These are phyloP conservation scores for Dioctria linearis DNA, from an alignment of 2,888 invertebrate species.

Conservation along the genomic window DNA sequence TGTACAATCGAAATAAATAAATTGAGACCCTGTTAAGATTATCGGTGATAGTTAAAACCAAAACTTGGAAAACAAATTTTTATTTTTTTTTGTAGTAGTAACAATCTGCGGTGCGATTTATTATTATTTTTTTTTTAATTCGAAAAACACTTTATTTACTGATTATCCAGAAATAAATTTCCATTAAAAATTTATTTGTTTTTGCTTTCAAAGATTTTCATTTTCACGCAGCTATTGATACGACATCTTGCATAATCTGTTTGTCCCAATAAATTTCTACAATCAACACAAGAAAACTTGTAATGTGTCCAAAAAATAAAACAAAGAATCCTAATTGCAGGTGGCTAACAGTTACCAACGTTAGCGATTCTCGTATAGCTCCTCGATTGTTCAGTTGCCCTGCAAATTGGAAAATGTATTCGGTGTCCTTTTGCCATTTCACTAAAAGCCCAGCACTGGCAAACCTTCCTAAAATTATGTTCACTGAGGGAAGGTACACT, in stretches of 20 bases:
- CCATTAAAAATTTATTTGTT: too few relatives aligned
- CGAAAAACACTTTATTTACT: too few relatives aligned
- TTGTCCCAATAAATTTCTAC: constrained; percentile 23
- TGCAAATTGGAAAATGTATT: constrained; percentile 51
- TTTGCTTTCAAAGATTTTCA: too few relatives aligned
- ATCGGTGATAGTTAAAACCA: too few relatives aligned
- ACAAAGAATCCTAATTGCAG: constrained; percentile 58
- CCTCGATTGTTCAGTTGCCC: constrained; percentile 53
- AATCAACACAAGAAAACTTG: constrained; percentile 48
- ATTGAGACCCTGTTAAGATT: too few relatives aligned
- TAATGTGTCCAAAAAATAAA: constrained; percentile 45
- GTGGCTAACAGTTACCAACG: constrained; percentile 56
- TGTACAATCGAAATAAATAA: too few relatives aligned
- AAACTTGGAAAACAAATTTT: too few relatives aligned
- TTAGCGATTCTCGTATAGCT: constrained; percentile 27
- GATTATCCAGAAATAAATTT: too few relatives aligned
- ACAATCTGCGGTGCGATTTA: too few relatives aligned
- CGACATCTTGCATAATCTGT: too few relatives aligned
- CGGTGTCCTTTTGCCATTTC: constrained; percentile 59
- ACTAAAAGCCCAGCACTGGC: constrained; percentile 56
- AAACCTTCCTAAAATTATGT: constrained; percentile 56
- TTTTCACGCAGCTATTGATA: neutral
- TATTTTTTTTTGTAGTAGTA: too few relatives aligned
- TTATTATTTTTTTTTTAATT: too few relatives aligned
- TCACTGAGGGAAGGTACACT: constrained; percentile 57